Evolutionary conservation across 2,797 vertebrate genomes (phyloP).

Genomic region (Scolopax bukidnonensis): DNA sequence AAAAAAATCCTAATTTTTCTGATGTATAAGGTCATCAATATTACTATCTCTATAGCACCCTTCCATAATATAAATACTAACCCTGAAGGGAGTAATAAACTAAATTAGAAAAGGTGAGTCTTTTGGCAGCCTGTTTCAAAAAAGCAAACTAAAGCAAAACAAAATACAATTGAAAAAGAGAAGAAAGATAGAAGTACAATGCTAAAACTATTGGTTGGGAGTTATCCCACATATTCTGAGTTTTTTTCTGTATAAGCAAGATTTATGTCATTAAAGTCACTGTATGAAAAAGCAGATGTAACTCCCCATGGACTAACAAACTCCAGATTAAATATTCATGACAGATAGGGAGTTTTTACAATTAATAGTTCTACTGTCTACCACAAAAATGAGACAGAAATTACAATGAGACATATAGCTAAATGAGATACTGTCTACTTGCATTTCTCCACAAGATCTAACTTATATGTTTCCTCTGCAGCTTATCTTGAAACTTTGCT

Average conservation of each 20-base stretch:
- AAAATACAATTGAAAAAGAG: background rate
- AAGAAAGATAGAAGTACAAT: background rate
- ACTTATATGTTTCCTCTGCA: background rate
- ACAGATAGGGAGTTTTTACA: background rate
- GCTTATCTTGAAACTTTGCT: background rate
- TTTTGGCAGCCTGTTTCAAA: background rate
- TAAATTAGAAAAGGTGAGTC: background rate
- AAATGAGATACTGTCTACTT: background rate
- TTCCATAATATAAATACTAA: background rate
- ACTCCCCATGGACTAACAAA: background rate
- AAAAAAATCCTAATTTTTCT: background rate
- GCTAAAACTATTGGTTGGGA: background rate
- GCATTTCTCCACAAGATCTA: background rate
- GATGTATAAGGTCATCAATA: background rate
- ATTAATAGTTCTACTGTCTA: background rate
- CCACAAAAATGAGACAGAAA: background rate
- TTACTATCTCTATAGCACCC: background rate
- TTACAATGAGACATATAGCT: background rate
- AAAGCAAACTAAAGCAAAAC: background rate
- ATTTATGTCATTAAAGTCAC: slow-evolving; percentile 29
- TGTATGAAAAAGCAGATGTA: background rate
- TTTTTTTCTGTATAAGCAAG: background rate
- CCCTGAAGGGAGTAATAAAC: background rate
- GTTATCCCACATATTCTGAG: background rate
- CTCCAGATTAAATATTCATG: background rate